These are phyloP conservation scores for Ormyrus thymus DNA, from an alignment of 2,888 invertebrate species.

Conservation along the genomic window DNA sequence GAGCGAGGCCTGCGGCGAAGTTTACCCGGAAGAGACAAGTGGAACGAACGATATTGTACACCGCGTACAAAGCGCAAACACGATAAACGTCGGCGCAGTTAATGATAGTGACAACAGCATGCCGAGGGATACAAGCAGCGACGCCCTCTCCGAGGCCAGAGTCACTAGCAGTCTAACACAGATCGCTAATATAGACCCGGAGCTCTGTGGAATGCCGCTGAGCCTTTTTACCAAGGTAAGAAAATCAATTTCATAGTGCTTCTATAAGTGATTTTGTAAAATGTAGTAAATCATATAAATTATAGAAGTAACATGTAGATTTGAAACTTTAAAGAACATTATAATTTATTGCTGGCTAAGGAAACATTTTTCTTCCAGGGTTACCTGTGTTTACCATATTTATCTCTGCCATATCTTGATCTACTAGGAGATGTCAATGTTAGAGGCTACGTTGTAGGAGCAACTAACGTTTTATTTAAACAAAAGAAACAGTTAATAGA, in stretches of 20 bases:
- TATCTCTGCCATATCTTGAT: constrained; percentile 96
- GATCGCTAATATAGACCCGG: constrained; percentile 81
- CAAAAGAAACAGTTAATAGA: constrained; percentile 95
- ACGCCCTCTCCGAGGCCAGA: constrained; percentile 78
- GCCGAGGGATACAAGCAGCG: constrained; percentile 83
- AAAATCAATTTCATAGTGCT: not conserved
- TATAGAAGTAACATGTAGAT: not conserved
- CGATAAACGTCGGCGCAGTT: constrained; percentile 69
- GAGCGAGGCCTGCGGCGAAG: constrained; percentile 24
- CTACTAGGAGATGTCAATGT: constrained; percentile 91
- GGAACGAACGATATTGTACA: constrained; percentile 59
- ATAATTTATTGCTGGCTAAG: not conserved
- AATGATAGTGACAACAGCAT: constrained; percentile 77
- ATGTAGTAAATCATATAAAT: not conserved
- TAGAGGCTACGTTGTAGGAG: constrained; percentile 91
- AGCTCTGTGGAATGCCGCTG: constrained; percentile 91
- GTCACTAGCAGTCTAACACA: constrained; percentile 79
- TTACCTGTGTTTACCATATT: constrained; percentile 94
- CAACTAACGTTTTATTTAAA: constrained; percentile 98
- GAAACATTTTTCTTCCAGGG: constrained; percentile 77
- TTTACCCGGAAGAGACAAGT: constrained; percentile 61
- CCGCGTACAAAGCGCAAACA: constrained; percentile 70
- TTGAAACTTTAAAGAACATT: not conserved
- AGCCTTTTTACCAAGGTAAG: constrained; percentile 86
- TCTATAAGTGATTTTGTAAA: not conserved